Percentiles rank a stretch among this genome's conserved stretches.
These are phyloP conservation scores for Acrobasis repandana DNA, from an alignment of 2,888 invertebrate genomes.

Conservation along the genomic window DNA sequence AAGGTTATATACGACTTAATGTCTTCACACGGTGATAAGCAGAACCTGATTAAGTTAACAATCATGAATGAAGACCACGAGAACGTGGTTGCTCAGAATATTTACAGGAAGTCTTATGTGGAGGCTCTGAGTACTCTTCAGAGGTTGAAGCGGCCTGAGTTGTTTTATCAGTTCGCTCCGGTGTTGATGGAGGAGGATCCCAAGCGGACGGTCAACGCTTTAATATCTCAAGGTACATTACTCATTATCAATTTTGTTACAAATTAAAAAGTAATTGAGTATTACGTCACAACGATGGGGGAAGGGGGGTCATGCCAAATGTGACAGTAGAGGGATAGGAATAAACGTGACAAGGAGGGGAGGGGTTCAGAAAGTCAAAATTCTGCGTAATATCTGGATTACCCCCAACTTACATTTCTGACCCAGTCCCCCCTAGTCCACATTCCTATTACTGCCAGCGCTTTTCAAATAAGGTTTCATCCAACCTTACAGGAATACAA, in stretches of 20 bases:
- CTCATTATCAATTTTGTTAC: background rate
- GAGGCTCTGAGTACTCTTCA: slow-evolving; percentile 91
- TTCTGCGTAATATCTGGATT: too few species aligned
- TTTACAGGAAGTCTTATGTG: slow-evolving; percentile 89
- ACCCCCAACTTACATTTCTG: too few species aligned
- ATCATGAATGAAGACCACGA: slow-evolving; percentile 96
- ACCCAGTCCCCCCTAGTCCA: too few species aligned
- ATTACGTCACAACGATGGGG: too few species aligned
- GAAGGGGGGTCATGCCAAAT: too few species aligned
- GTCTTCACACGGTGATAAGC: slow-evolving; percentile 96
- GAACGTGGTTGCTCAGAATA: slow-evolving; percentile 93
- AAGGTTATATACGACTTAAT: slow-evolving; percentile 94
- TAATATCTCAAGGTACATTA: slow-evolving; percentile 85
- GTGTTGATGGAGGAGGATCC: slow-evolving; percentile 93
- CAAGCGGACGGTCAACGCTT: slow-evolving; percentile 89
- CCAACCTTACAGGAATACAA: too few species aligned
- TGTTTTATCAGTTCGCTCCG: slow-evolving; percentile 96
- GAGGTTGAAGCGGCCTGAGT: slow-evolving; percentile 87
- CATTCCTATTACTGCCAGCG: too few species aligned
- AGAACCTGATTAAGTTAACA: slow-evolving; percentile 94
- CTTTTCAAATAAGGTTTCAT: too few species aligned
- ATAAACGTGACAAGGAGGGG: too few species aligned
- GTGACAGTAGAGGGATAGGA: too few species aligned
- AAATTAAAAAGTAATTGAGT: background rate
- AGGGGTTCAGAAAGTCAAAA: too few species aligned